A percentile compares a stretch with the other conserved stretches of the same genome.
Evolutionary conservation across 92 coral and sea anemone species (phyloP).

Genomic region (Scolanthus callimorphus): DNA sequence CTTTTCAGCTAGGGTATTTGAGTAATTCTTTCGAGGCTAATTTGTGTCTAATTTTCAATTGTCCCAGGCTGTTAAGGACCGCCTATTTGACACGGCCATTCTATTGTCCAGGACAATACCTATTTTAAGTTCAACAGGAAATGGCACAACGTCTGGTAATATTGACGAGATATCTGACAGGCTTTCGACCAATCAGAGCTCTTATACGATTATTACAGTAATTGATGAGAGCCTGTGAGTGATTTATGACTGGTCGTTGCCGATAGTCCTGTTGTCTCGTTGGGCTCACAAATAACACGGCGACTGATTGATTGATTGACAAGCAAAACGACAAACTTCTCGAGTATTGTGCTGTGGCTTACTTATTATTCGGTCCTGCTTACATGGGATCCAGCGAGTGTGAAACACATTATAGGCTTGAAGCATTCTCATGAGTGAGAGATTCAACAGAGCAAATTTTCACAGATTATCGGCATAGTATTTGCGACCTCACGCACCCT

Average conservation of each 20-base stretch:
- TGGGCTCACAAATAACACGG: constrained; percentile 75
- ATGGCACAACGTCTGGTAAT: constrained; percentile 45
- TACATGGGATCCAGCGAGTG: not conserved
- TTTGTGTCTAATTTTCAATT: constrained; percentile 77
- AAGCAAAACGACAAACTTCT: constrained; percentile 51
- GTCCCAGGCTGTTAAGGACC: constrained; percentile 63
- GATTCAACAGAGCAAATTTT: constrained; percentile 30
- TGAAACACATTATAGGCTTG: not conserved
- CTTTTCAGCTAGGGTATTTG: constrained; percentile 58
- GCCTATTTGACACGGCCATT: constrained; percentile 75
- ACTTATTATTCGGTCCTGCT: not conserved
- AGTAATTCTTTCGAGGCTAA: constrained; percentile 78
- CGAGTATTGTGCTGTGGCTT: constrained; percentile 26
- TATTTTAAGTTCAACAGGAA: constrained; percentile 77
- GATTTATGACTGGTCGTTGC: constrained; percentile 83
- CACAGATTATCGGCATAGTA: constrained; percentile 33
- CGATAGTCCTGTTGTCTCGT: constrained; percentile 79
- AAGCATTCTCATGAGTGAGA: constrained; percentile 8
- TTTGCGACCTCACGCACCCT: constrained; percentile 26
- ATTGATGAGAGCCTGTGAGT: constrained; percentile 76
- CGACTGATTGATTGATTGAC: constrained; percentile 77
- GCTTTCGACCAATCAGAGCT: constrained; percentile 55
- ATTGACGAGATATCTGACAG: constrained; percentile 74
- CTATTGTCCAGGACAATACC: constrained; percentile 76
- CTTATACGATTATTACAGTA: constrained; percentile 71